Conservation (phyloP, 1,140 invertebrate species). For the Drosophila littoralis region DNA sequence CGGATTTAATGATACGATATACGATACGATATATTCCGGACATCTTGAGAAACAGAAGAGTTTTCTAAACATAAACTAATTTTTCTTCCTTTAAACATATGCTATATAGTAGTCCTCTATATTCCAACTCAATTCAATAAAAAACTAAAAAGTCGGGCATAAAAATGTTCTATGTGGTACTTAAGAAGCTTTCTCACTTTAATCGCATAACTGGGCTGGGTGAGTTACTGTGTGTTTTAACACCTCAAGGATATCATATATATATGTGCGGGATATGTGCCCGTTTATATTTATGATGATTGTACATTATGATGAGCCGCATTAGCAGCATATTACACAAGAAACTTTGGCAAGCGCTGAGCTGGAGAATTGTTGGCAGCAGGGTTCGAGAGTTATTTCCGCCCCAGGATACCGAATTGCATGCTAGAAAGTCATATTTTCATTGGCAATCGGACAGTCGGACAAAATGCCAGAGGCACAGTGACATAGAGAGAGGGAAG, state of each 20-base stretch:
- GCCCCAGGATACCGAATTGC: slow-evolving; percentile 50
- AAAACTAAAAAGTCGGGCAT: too few relatives aligned
- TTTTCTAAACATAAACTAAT: too few relatives aligned
- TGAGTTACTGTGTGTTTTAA: slow-evolving; percentile 17
- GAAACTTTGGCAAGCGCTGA: slow-evolving; percentile 52
- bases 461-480: slow-evolving; percentile 1
- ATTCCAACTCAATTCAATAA: too few relatives aligned
- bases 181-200: neutral
- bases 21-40: too few relatives aligned
- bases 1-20: too few relatives aligned
- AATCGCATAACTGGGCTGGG: neutral
- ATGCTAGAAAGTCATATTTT: slow-evolving; percentile 71
- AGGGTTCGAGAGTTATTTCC: neutral
- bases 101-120: too few relatives aligned
- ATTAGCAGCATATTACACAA: slow-evolving; percentile 70
- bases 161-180: neutral
- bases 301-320: slow-evolving; percentile 71
- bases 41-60: too few relatives aligned
- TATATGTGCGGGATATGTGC: slow-evolving; percentile 39
- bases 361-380: neutral
- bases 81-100: too few relatives aligned
- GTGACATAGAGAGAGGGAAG: neutral
- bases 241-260: slow-evolving; percentile 35
- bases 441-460: slow-evolving; percentile 28
- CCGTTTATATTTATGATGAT: slow-evolving; percentile 77